Evolutionary conservation across 2,888 invertebrate species (phyloP).

Genomic region (Aquatica leii): DNA sequence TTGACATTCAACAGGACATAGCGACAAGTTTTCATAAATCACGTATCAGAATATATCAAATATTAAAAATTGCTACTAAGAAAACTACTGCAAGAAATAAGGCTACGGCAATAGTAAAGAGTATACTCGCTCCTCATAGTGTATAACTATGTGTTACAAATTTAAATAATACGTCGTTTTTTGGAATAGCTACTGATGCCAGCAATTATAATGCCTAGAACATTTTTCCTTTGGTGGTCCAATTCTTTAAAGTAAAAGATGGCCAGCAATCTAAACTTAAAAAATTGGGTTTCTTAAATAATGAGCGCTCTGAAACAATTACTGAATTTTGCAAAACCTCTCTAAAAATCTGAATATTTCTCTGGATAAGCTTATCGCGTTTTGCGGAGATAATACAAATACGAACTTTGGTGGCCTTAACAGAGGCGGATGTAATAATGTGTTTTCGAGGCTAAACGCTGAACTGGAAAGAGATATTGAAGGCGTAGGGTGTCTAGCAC

Average conservation of each 20-base stretch:
- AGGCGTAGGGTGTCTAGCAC: constrained; percentile 31
- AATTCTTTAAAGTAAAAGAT: neutral
- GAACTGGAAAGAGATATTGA: constrained; percentile 8
- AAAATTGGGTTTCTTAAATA: neutral
- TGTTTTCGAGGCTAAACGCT: constrained; percentile 1
- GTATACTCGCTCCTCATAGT: neutral
- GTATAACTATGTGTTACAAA: neutral
- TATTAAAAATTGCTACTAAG: neutral
- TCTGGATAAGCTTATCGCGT: neutral
- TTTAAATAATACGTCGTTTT: neutral
- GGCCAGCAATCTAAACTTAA: neutral
- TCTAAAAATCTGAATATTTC: neutral
- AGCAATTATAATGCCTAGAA: neutral
- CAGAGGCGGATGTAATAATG: neutral
- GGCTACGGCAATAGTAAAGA: neutral
- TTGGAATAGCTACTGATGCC: neutral
- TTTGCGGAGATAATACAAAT: constrained; percentile 10
- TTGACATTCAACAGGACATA: neutral
- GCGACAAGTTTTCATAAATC: neutral
- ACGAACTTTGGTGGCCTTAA: neutral
- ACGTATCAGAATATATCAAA: neutral
- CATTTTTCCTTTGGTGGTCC: neutral
- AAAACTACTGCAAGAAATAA: neutral
- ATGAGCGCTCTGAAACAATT: too few species aligned
- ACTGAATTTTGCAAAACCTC: neutral